Conservation (phyloP, 2,113 vertebrate genomes). For the Smithornis capensis region DNA sequence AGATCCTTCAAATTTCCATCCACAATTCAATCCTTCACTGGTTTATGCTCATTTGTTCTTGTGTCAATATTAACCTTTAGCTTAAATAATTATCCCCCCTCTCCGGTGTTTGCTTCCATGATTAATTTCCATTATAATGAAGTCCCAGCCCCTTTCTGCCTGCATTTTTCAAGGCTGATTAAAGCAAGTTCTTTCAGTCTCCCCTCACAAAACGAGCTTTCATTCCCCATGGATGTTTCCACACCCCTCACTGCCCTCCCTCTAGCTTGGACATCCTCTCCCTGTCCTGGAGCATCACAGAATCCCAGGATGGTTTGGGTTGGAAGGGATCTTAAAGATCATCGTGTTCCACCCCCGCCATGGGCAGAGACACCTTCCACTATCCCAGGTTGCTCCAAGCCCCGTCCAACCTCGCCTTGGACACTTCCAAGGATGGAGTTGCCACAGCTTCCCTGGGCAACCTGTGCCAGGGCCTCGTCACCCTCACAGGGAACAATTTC, state of each 20-base stretch:
- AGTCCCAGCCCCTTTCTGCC: background rate
- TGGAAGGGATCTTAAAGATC: rapidly evolving
- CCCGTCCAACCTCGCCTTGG: rapidly evolving
- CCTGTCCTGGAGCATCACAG: rapidly evolving
- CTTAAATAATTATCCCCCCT: background rate
- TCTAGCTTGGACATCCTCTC: background rate
- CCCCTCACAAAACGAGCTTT: background rate
- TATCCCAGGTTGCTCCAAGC: rapidly evolving
- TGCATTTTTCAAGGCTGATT: background rate
- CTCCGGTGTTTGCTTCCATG: background rate
- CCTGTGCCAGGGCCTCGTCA: background rate
- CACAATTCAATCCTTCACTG: background rate
- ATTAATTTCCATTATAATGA: background rate
- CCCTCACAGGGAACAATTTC: background rate
- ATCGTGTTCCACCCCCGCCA: rapidly evolving
- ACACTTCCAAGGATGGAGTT: rapidly evolving
- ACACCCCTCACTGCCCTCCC: background rate
- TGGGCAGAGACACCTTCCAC: background rate
- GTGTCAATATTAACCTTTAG: background rate
- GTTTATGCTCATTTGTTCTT: background rate
- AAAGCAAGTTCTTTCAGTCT: background rate
- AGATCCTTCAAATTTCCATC: background rate
- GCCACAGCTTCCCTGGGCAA: background rate
- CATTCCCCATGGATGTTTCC: background rate
- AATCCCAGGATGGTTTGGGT: background rate